Conservation (phyloP, 2,888 invertebrate genomes). For the Tinea pellionella region DNA sequence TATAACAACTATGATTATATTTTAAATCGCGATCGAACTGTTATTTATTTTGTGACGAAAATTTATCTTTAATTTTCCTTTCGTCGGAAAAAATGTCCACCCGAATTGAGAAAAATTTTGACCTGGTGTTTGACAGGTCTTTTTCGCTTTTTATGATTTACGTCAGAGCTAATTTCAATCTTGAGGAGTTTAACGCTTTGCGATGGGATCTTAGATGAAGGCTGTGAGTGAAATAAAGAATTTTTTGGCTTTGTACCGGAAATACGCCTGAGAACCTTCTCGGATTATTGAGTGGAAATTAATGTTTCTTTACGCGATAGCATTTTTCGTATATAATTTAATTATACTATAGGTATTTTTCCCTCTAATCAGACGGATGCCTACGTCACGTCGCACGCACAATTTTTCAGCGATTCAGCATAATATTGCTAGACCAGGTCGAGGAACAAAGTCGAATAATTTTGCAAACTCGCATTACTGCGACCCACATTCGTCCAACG, state of each 20-base stretch:
- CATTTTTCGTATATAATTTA: too few species aligned
- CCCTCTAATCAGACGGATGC: too few species aligned
- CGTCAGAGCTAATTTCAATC: neutral
- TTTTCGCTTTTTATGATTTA: neutral
- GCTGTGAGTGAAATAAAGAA: neutral
- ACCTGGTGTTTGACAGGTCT: neutral
- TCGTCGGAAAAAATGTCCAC: neutral
- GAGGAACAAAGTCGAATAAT: too few species aligned
- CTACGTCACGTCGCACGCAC: too few species aligned
- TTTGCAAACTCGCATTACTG: too few species aligned
- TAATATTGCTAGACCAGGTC: too few species aligned
- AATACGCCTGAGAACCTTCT: neutral
- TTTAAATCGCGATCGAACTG: neutral
- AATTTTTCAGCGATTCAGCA: too few species aligned
- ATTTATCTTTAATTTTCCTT: neutral
- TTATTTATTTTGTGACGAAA: constrained; percentile 1
- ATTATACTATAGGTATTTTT: too few species aligned
- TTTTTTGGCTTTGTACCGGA: neutral
- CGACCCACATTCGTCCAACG: too few species aligned
- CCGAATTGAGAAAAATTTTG: neutral
- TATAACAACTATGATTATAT: neutral
- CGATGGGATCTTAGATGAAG: neutral
- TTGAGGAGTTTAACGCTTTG: neutral
- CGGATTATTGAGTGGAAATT: neutral
- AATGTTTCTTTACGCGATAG: neutral